phyloP scores from a whole-genome alignment of 2,113 vertebrate genomes.

The Antechinus stuartii region DNA sequence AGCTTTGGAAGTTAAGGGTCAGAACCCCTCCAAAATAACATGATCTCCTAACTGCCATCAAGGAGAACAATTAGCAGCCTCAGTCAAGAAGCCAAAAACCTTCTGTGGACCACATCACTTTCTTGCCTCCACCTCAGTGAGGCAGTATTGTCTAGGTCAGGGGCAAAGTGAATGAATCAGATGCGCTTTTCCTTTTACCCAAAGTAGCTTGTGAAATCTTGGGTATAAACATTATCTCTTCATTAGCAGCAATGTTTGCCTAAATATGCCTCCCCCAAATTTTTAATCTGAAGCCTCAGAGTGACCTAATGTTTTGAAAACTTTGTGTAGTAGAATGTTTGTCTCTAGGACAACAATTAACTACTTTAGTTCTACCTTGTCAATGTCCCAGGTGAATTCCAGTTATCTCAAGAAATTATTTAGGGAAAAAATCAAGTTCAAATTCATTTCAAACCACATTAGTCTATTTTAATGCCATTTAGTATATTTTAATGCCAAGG shows the following conservation, averaged over 20 bases:
- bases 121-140: not conserved
- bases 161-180: not conserved
- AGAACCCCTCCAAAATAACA: not conserved
- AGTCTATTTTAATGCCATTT: slow-evolving; percentile 5
- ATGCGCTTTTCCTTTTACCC: not conserved
- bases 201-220: slow-evolving; percentile 12
- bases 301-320: slow-evolving; percentile 41
- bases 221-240: not conserved
- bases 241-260: slow-evolving; percentile 25
- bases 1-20: not conserved
- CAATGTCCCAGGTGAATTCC: not conserved
- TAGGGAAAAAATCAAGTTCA: slow-evolving; percentile 10
- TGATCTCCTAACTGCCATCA: not conserved
- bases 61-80: not conserved
- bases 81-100: not conserved
- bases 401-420: not conserved
- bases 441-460: slow-evolving; percentile 11
- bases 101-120: not conserved
- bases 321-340: slow-evolving; percentile 6
- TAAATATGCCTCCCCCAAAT: slow-evolving; percentile 26
- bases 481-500: not conserved
- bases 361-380: not conserved
- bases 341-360: not conserved
- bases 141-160: slow-evolving; percentile 9
- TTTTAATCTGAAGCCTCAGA: slow-evolving; percentile 25